These are phyloP conservation scores for Teinopalpus imperialis DNA, from an alignment of 2,888 invertebrate species.

Conservation along the genomic window DNA sequence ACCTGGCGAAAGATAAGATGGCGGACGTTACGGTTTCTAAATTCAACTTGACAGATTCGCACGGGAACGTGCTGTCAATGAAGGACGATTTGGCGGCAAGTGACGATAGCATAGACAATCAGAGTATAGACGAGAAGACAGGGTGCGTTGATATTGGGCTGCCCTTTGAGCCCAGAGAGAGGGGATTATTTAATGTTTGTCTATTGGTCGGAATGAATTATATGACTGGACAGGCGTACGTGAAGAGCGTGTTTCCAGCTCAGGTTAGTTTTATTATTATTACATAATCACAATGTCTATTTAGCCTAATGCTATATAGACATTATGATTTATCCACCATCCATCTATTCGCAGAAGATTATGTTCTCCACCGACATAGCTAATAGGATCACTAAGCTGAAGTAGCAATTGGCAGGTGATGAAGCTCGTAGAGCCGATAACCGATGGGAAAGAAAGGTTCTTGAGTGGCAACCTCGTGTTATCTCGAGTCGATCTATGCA, in stretches of 20 bases:
- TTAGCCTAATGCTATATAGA: no score
- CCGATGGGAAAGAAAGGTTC: no score
- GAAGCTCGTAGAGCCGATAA: no score
- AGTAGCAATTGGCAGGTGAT: no score
- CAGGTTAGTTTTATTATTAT: conserved; percentile 73
- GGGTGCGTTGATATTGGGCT: conserved; percentile 64
- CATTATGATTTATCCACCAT: no score
- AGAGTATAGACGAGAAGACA: conserved; percentile 66
- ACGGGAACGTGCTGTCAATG: conserved; percentile 55
- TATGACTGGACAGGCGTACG: conserved; percentile 85
- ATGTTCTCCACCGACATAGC: no score
- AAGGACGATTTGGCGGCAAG: conserved; percentile 46
- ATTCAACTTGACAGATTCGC: conserved; percentile 57
- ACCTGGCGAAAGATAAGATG: conserved; percentile 53
- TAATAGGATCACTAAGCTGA: no score
- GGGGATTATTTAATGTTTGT: conserved; percentile 85
- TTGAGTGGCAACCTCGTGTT: no score
- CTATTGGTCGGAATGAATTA: conserved; percentile 86
- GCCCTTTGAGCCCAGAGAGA: conserved; percentile 61
- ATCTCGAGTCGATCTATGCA: no score
- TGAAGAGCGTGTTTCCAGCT: conserved; percentile 86
- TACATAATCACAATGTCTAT: neutral
- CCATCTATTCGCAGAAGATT: no score
- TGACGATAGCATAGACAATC: conserved; percentile 47
- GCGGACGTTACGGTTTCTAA: conserved; percentile 53